Evolutionary conservation across 2,113 vertebrate genomes (phyloP).

Genomic region (Rhombomys opimus): DNA sequence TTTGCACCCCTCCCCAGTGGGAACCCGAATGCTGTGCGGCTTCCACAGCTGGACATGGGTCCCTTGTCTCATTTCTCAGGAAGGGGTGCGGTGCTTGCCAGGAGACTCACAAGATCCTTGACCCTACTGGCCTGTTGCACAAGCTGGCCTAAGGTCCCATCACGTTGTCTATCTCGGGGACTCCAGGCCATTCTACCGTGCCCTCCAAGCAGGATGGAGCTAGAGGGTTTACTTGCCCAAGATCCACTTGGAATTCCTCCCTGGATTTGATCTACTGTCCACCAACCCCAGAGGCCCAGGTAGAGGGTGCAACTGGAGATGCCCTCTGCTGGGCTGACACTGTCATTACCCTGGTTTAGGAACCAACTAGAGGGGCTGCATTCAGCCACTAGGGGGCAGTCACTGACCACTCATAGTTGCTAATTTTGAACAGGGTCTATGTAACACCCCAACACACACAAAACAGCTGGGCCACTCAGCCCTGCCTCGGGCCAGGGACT

Average conservation of each 20-base stretch:
- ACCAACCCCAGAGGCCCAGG: not conserved
- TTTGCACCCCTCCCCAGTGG: not conserved
- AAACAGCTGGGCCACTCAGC: not conserved
- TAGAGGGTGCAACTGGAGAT: not conserved
- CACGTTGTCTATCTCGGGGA: not conserved
- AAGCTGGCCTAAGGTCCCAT: not conserved
- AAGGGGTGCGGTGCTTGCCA: not conserved
- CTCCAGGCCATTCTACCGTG: not conserved
- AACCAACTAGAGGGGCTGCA: constrained; percentile 14
- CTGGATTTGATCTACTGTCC: not conserved
- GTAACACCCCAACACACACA: not conserved
- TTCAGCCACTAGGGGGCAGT: constrained; percentile 63
- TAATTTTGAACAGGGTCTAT: not conserved
- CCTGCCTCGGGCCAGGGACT: not conserved
- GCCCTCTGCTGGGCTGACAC: not conserved
- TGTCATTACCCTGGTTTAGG: not conserved
- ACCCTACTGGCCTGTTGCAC: not conserved
- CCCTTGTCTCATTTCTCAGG: not conserved
- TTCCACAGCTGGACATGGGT: not conserved
- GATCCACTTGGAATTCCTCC: constrained; percentile 27
- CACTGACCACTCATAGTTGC: not conserved
- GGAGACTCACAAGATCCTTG: not conserved
- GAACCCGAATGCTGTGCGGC: not conserved
- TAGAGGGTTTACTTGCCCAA: not conserved
- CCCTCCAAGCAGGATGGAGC: not conserved